These are phyloP conservation scores for Drosophila fungiperda DNA, from an alignment of 2,888 invertebrate genomes.

Conservation along the genomic window DNA sequence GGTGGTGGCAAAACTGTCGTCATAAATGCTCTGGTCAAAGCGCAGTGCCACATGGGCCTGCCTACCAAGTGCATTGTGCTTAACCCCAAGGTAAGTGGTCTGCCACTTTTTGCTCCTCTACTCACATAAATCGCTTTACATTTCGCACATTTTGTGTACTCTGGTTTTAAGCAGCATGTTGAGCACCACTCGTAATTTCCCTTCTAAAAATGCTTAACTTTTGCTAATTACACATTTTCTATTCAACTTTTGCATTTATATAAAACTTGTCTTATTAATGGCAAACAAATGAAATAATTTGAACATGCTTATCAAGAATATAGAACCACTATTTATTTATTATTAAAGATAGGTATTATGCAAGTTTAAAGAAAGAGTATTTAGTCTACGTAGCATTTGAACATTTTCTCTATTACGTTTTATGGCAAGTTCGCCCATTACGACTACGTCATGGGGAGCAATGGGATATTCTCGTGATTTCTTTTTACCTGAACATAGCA, in stretches of 20 bases:
- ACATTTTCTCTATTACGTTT: conserved; percentile 17
- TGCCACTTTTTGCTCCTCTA: conserved; percentile 17
- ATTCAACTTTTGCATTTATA: not conserved
- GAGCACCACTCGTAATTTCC: not conserved
- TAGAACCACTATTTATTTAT: not conserved
- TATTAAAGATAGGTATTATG: not conserved
- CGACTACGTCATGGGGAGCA: conserved; percentile 24
- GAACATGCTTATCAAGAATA: not conserved
- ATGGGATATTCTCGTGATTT: conserved; percentile 34
- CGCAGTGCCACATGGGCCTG: conserved; percentile 91
- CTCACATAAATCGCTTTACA: conserved; percentile 40
- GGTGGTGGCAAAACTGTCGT: conserved; percentile 97
- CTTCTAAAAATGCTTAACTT: not conserved
- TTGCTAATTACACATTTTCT: not conserved
- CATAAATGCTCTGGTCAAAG: conserved; percentile 90
- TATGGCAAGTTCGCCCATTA: conserved; percentile 46
- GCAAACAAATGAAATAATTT: not conserved
- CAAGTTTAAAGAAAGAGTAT: conserved; percentile 23
- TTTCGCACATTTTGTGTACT: conserved; percentile 18
- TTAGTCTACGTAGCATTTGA: not conserved
- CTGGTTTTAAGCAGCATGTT: not conserved
- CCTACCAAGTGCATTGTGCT: conserved; percentile 92
- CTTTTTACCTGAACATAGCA: conserved; percentile 42
- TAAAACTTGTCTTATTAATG: not conserved
- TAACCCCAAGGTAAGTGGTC: conserved; percentile 90